Conservation (phyloP, 2,888 invertebrate genomes). For the Diarsia mendica region DNA sequence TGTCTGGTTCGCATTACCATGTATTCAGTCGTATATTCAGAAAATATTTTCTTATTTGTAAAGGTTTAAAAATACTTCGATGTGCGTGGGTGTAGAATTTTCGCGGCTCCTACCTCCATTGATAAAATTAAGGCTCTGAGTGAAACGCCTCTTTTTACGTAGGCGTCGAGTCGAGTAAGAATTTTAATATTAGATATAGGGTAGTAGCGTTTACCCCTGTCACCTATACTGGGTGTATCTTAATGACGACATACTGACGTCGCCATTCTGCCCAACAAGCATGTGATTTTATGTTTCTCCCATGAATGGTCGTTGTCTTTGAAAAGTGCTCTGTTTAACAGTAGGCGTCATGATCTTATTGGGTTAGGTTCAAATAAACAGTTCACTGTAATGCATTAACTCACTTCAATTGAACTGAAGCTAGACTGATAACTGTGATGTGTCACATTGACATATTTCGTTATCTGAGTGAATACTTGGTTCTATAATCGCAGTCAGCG, state of each 20-base stretch:
- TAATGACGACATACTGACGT: constrained; percentile 1
- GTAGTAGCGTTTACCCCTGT: constrained; percentile 18
- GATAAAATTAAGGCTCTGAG: constrained; percentile 37
- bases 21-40: background rate
- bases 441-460: constrained; percentile 42
- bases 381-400: background rate
- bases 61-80: constrained; percentile 46
- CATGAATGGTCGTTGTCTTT: background rate
- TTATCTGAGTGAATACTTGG: constrained; percentile 35
- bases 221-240: background rate
- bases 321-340: background rate
- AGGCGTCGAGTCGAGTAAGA: constrained; percentile 18
- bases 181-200: constrained; percentile 23
- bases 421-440: constrained; percentile 34
- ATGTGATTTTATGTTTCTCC: background rate
- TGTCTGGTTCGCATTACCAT: background rate
- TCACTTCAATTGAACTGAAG: constrained; percentile 26
- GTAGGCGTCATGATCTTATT: background rate
- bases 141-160: constrained; percentile 32
- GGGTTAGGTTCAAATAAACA: constrained; percentile 5
- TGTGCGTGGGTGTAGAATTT: constrained; percentile 47
- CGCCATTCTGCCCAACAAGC: background rate
- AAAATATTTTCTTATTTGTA: constrained; percentile 19
- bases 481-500: constrained; percentile 15
- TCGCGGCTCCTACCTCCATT: constrained; percentile 38